Conservation (phyloP, 2,113 vertebrate genomes). For the Psittacus erithacus region DNA sequence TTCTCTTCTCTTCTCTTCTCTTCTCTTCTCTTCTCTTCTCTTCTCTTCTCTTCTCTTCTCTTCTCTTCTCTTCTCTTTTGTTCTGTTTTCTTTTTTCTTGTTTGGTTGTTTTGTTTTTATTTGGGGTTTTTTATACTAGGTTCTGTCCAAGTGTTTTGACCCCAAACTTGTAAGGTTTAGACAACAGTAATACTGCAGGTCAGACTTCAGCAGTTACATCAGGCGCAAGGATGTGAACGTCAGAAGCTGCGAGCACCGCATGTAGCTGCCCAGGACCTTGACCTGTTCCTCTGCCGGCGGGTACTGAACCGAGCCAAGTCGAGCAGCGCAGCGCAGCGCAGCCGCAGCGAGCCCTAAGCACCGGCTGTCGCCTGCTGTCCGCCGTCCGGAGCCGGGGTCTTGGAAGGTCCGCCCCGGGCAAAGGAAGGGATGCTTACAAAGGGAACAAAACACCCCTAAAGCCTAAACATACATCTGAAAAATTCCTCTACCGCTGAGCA, state of each 20-base stretch:
- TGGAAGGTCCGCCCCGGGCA: background rate
- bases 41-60: too few relatives aligned
- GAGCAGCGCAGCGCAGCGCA: background rate
- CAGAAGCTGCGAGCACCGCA: background rate
- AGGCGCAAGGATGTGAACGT: background rate
- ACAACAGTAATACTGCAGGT: background rate
- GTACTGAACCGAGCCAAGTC: background rate
- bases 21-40: too few relatives aligned
- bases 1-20: too few relatives aligned
- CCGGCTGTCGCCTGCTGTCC: conserved; percentile 37
- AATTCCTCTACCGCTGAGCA: background rate
- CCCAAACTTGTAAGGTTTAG: background rate
- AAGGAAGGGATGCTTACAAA: too few relatives aligned
- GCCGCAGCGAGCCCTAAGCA: background rate
- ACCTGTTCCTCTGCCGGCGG: background rate
- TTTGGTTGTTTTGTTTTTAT: background rate
- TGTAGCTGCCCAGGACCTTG: background rate
- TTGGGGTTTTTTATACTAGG: background rate
- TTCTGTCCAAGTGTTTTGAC: background rate
- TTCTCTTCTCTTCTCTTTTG: background rate
- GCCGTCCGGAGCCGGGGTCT: background rate
- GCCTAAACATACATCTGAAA: background rate
- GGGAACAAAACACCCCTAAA: too few relatives aligned
- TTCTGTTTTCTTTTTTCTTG: background rate
- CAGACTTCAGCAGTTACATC: background rate